phyloP scores from a whole-genome alignment of 1,140 invertebrate genomes.

The Charaxes varanes region DNA sequence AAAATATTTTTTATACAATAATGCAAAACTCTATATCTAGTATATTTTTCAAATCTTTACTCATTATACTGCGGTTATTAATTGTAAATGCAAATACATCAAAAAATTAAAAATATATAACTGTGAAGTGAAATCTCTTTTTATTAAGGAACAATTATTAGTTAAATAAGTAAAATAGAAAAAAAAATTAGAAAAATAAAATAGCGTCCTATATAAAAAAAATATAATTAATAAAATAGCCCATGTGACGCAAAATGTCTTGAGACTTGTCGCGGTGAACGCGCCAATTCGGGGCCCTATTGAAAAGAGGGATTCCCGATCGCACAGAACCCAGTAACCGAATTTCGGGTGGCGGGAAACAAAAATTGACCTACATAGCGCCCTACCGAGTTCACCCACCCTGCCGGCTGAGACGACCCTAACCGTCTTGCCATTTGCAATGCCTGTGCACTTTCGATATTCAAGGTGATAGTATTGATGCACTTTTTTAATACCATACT shows the following conservation, averaged over 20 bases:
- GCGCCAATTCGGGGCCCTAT: slow-evolving; percentile 27
- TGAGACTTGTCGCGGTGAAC: slow-evolving; percentile 23
- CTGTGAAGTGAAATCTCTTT: too few species aligned
- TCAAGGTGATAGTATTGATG: slow-evolving; percentile 38
- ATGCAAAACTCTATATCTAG: too few species aligned
- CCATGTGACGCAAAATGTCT: neutral
- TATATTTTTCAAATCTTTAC: neutral
- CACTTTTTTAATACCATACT: slow-evolving; percentile 8
- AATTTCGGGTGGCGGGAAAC: slow-evolving; percentile 69
- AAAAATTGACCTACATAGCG: slow-evolving; percentile 72
- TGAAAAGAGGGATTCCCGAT: slow-evolving; percentile 19
- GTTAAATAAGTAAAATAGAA: too few species aligned
- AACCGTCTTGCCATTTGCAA: slow-evolving; percentile 50
- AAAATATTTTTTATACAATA: too few species aligned
- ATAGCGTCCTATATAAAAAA: too few species aligned
- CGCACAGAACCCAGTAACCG: slow-evolving; percentile 61
- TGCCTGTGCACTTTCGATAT: slow-evolving; percentile 47
- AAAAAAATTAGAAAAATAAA: too few species aligned
- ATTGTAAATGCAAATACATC: neutral
- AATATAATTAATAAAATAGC: too few species aligned
- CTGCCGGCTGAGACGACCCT: slow-evolving; percentile 54
- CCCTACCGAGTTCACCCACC: slow-evolving; percentile 67
- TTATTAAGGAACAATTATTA: too few species aligned
- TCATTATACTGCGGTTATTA: neutral
- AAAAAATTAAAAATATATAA: neutral